phyloP scores from a whole-genome alignment of 1,140 invertebrate genomes.

The Diachasma alloeum region DNA sequence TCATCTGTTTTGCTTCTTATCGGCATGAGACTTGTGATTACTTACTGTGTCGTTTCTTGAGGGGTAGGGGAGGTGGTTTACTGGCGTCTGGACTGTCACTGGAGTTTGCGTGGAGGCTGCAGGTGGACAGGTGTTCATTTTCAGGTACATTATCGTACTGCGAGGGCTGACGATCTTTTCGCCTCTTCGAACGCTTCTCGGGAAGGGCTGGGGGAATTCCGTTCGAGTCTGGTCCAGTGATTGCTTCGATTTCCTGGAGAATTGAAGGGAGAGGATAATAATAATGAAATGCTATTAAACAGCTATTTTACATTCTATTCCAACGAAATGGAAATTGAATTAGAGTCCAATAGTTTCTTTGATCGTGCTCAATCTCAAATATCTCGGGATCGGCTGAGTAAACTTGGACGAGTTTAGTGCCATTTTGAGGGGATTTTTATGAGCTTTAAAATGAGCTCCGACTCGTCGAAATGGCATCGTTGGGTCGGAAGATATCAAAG shows the following conservation, averaged over 20 bases:
- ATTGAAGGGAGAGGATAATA: no score
- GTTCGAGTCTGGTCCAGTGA: slow-evolving; percentile 49
- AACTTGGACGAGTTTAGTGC: no score
- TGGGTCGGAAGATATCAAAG: no score
- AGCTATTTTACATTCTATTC: no score
- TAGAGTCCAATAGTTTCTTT: no score
- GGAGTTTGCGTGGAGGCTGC: slow-evolving; percentile 63
- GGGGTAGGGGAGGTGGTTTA: slow-evolving; percentile 86
- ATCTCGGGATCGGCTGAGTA: no score
- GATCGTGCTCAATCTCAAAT: no score
- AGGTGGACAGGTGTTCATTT: slow-evolving; percentile 68
- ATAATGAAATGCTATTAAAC: no score
- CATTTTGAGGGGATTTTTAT: no score
- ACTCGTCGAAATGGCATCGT: no score
- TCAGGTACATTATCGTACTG: slow-evolving; percentile 79
- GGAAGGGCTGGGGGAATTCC: slow-evolving; percentile 74
- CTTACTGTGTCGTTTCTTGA: slow-evolving; percentile 94
- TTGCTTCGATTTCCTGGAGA: slow-evolving; percentile 52
- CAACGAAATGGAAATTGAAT: no score
- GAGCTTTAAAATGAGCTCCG: no score
- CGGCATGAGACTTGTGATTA: slow-evolving; percentile 47
- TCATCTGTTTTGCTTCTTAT: neutral
- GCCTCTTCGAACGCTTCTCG: slow-evolving; percentile 66
- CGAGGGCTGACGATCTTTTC: slow-evolving; percentile 71
- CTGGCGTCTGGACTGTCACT: slow-evolving; percentile 64